phyloP scores from a whole-genome alignment of 2,113 vertebrate species.

The Aptenodytes patagonicus region DNA sequence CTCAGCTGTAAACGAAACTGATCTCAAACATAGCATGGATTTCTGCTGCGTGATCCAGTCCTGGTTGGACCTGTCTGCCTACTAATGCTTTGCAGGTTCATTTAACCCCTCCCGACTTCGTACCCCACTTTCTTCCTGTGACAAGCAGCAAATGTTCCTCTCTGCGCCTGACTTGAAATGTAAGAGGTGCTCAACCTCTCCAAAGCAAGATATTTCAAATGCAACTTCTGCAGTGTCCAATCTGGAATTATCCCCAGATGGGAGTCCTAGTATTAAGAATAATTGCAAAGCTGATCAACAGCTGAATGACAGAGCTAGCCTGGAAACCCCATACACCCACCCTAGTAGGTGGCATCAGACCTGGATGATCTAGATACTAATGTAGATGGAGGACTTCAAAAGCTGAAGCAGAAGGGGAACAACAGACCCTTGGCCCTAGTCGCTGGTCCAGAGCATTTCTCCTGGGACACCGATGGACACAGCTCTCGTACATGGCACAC shows the following conservation, averaged over 20 bases:
- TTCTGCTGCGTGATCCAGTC: background rate
- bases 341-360: background rate
- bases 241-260: background rate
- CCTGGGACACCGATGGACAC: fast-evolving
- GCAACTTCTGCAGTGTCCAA: background rate
- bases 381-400: background rate
- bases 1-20: background rate
- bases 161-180: background rate
- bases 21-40: background rate
- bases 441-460: background rate
- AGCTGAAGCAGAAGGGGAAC: background rate
- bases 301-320: background rate
- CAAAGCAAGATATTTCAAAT: background rate
- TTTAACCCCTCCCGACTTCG: background rate
- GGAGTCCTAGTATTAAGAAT: fast-evolving
- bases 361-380: background rate
- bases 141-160: background rate
- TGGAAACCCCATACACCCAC: background rate
- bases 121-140: background rate
- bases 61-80: background rate
- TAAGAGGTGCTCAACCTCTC: background rate
- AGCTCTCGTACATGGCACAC: fast-evolving
- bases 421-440: background rate
- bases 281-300: background rate
- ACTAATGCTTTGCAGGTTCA: background rate